Evolutionary conservation across 2,113 vertebrate genomes (phyloP).

Genomic region (Typhlomys cinereus): DNA sequence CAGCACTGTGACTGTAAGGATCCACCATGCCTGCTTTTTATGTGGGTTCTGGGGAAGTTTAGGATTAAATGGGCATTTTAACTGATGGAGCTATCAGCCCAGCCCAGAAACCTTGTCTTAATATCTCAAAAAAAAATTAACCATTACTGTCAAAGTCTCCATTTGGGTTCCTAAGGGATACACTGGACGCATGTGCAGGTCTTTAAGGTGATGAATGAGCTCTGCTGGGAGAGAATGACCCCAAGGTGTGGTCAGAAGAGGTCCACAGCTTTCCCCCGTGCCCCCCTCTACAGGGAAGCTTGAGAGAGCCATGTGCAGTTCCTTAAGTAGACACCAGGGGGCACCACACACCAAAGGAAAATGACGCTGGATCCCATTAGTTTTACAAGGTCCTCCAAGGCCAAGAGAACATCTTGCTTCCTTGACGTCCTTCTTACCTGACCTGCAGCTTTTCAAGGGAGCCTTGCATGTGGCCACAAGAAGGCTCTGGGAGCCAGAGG

Average conservation of each 20-base stretch:
- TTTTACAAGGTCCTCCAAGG: not conserved
- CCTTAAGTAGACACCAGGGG: slow-evolving; percentile 46
- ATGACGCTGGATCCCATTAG: not conserved
- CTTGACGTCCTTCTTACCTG: not conserved
- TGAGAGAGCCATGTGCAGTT: not conserved
- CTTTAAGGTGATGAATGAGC: not conserved
- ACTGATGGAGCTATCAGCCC: too few relatives aligned
- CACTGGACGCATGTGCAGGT: too few relatives aligned
- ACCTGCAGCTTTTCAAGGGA: not conserved
- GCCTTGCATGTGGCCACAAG: not conserved
- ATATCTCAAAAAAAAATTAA: too few relatives aligned
- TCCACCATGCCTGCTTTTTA: too few relatives aligned
- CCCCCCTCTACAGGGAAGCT: accelerated
- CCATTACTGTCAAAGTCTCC: too few relatives aligned
- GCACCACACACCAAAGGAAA: slow-evolving; percentile 41
- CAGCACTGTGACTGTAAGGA: too few relatives aligned
- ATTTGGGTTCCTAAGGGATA: not conserved
- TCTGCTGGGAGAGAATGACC: not conserved
- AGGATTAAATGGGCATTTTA: too few relatives aligned
- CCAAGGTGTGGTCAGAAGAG: not conserved
- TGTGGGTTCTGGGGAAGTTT: too few relatives aligned
- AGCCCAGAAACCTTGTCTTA: too few relatives aligned
- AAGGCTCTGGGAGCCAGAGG: not conserved
- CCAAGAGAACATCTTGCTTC: not conserved
- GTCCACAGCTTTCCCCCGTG: too few relatives aligned